phyloP scores from a whole-genome alignment of 2,797 vertebrate species.

The Benthosema pterotum region DNA sequence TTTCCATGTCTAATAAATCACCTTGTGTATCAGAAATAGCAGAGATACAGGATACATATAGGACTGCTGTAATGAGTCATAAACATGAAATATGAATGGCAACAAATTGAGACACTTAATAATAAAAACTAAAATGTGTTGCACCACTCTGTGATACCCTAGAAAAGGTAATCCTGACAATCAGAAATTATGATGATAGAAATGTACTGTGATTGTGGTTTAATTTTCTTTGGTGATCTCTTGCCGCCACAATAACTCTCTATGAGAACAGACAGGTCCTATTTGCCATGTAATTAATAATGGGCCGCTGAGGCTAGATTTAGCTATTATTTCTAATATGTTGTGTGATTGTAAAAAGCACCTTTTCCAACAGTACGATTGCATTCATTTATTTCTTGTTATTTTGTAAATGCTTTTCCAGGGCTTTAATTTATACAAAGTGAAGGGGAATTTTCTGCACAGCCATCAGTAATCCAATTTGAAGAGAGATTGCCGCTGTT shows the following conservation, averaged over 20 bases:
- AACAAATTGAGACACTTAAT: conserved; percentile 93
- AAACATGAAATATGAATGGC: conserved; percentile 92
- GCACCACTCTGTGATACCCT: conserved; percentile 79
- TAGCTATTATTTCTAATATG: conserved; percentile 95
- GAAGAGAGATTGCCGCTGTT: conserved; percentile 65
- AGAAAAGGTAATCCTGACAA: conserved; percentile 85
- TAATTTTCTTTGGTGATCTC: conserved; percentile 84
- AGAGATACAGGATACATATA: conserved; percentile 85
- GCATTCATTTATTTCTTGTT: conserved; percentile 94
- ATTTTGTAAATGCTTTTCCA: conserved; percentile 80
- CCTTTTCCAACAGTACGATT: conserved; percentile 93
- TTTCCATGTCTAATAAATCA: conserved; percentile 93
- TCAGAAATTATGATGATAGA: conserved; percentile 91
- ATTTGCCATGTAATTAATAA: conserved; percentile 85
- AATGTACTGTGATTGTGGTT: conserved; percentile 89
- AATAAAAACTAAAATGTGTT: conserved; percentile 90
- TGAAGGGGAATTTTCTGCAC: conserved; percentile 69
- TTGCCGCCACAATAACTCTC: conserved; percentile 70
- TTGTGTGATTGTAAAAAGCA: conserved; percentile 93
- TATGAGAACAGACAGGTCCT: conserved; percentile 78
- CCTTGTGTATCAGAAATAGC: conserved; percentile 86
- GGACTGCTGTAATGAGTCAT: conserved; percentile 84
- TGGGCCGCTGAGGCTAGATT: conserved; percentile 86
- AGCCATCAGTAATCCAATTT: conserved; percentile 75
- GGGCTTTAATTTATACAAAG: conserved; percentile 80